Evolutionary conservation across 2,113 vertebrate genomes (phyloP).

Genomic region (Fregetta grallaria): DNA sequence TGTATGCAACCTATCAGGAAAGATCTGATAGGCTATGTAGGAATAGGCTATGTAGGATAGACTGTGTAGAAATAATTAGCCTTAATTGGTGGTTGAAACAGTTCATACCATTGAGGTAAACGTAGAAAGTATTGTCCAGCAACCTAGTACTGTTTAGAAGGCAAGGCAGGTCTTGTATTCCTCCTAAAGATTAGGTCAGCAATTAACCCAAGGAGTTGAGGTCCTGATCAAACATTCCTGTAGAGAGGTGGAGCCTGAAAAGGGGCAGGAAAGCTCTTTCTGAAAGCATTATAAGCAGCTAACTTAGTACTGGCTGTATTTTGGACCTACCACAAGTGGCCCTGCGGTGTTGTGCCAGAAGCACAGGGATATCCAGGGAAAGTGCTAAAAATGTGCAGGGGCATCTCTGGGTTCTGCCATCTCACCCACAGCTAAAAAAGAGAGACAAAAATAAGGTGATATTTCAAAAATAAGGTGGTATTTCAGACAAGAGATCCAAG

Average conservation of each 20-base stretch:
- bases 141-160: not conserved
- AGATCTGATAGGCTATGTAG: not conserved
- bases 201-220: not conserved
- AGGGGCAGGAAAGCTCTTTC: not conserved
- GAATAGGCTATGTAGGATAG: not conserved
- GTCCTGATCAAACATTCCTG: not conserved
- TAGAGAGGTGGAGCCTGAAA: not conserved
- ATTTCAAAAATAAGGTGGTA: not conserved
- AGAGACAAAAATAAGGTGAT: not conserved
- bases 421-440: not conserved
- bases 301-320: not conserved
- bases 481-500: not conserved
- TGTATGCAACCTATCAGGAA: not conserved
- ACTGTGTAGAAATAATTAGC: not conserved
- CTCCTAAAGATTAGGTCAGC: not conserved
- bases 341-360: not conserved
- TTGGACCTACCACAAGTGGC: rapidly evolving
- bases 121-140: not conserved
- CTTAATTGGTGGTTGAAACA: not conserved
- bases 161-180: not conserved
- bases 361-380: not conserved
- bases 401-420: not conserved
- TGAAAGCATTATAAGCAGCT: not conserved
- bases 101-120: not conserved
- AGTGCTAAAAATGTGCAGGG: not conserved